Evolutionary conservation across 2,888 invertebrate species (phyloP).

Genomic region (Stenichneumon culpator): DNA sequence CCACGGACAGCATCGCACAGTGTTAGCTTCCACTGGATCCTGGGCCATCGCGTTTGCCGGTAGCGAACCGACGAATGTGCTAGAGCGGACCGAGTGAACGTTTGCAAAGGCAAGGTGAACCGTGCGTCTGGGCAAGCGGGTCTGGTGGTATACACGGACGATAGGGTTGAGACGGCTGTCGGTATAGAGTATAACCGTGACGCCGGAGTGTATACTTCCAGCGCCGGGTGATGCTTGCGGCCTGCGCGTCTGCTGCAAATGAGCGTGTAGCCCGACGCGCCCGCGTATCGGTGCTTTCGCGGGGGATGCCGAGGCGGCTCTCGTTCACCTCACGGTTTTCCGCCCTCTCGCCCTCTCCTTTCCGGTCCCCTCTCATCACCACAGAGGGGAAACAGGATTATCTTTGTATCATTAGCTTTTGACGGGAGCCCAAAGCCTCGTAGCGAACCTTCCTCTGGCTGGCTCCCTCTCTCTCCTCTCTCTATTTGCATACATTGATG

Average conservation of each 20-base stretch:
- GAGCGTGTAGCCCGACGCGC: slow-evolving; percentile 58
- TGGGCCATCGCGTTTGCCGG: not conserved
- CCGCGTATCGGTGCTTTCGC: slow-evolving; percentile 47
- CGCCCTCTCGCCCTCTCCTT: slow-evolving; percentile 12
- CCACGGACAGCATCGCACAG: slow-evolving; percentile 5
- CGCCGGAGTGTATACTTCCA: slow-evolving; percentile 23
- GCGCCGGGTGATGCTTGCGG: slow-evolving; percentile 60
- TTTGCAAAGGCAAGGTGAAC: slow-evolving; percentile 60
- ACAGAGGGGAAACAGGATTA: slow-evolving; percentile 73
- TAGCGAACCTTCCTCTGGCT: slow-evolving; percentile 8
- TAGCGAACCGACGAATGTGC: slow-evolving; percentile 31
- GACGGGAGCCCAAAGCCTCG: slow-evolving; percentile 74
- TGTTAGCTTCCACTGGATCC: slow-evolving; percentile 1
- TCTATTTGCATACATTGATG: slow-evolving; percentile 79
- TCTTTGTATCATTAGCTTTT: slow-evolving; percentile 84
- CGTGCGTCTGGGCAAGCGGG: slow-evolving; percentile 34
- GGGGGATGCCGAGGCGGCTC: slow-evolving; percentile 35
- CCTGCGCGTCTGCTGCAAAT: slow-evolving; percentile 66
- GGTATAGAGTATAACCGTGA: slow-evolving; percentile 7
- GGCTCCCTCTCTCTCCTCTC: slow-evolving; percentile 32
- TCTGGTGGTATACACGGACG: not conserved
- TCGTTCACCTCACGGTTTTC: slow-evolving; percentile 11
- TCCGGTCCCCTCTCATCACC: slow-evolving; percentile 3
- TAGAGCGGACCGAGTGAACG: slow-evolving; percentile 13
- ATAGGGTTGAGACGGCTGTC: not conserved